Evolutionary conservation across 2,113 vertebrate species (phyloP).

Genomic region (Embiotoca jacksoni): DNA sequence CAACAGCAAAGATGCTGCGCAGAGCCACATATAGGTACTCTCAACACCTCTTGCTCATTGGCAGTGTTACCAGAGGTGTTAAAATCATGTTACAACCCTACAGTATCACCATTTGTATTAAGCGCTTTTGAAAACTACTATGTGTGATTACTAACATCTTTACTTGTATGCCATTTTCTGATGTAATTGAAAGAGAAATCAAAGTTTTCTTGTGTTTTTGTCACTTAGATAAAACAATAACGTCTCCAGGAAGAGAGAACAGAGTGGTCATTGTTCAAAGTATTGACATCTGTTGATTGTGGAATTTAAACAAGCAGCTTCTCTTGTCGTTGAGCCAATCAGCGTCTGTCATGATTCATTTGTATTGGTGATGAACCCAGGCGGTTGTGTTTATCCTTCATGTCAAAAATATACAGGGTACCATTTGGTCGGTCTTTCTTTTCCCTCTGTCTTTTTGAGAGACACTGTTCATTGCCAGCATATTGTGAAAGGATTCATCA

Average conservation of each 20-base stretch:
- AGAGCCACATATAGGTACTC: neutral
- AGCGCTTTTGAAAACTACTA: neutral
- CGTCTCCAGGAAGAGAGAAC: neutral
- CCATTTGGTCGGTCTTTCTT: constrained; percentile 61
- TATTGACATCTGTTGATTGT: constrained; percentile 59
- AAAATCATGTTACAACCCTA: neutral
- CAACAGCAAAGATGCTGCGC: neutral
- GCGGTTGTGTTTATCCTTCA: constrained; percentile 53
- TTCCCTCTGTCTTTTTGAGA: constrained; percentile 52
- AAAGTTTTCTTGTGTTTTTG: neutral
- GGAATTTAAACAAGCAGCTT: constrained; percentile 36
- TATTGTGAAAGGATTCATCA: constrained; percentile 76
- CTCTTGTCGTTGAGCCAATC: constrained; percentile 50
- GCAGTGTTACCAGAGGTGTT: neutral
- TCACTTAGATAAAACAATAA: neutral
- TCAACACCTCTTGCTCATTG: neutral
- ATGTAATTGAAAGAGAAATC: neutral
- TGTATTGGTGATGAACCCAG: constrained; percentile 55
- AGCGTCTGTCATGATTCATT: constrained; percentile 52
- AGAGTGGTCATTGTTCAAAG: neutral
- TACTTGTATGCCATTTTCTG: neutral
- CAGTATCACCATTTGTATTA: neutral
- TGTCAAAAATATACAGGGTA: constrained; percentile 43
- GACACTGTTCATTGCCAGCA: constrained; percentile 62
- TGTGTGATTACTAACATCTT: neutral